phyloP scores from a whole-genome alignment of 2,797 vertebrate genomes.

The Acanthiza pusilla region DNA sequence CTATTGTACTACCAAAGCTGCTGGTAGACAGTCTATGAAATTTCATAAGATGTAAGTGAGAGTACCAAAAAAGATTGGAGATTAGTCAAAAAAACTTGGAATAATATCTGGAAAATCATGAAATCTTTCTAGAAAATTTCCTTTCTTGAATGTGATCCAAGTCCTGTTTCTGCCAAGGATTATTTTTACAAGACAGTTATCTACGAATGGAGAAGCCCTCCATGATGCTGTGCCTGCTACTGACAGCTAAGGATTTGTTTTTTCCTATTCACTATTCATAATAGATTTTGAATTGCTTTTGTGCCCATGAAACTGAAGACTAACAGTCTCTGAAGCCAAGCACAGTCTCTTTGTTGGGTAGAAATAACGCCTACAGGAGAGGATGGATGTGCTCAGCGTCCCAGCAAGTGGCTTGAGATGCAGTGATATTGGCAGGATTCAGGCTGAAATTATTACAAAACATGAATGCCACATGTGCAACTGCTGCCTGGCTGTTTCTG shows the following conservation, averaged over 20 bases:
- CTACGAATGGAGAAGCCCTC: neutral
- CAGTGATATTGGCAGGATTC: slow-evolving; percentile 61
- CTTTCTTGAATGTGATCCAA: neutral
- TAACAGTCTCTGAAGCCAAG: slow-evolving; percentile 53
- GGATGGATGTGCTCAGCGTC: slow-evolving; percentile 55
- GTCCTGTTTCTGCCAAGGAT: neutral
- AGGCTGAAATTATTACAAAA: slow-evolving; percentile 62
- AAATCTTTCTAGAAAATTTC: slow-evolving; percentile 3
- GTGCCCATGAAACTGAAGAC: slow-evolving; percentile 53
- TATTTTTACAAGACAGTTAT: slow-evolving; percentile 19
- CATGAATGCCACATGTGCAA: slow-evolving; percentile 61
- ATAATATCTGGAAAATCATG: neutral
- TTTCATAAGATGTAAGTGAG: neutral
- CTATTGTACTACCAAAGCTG: neutral
- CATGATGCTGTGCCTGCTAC: slow-evolving; percentile 21
- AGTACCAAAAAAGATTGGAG: neutral
- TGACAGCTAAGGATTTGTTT: slow-evolving; percentile 15
- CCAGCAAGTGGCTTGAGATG: slow-evolving; percentile 58
- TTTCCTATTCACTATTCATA: slow-evolving; percentile 53
- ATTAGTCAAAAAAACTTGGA: neutral
- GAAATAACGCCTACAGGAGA: slow-evolving; percentile 64
- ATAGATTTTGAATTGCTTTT: slow-evolving; percentile 47
- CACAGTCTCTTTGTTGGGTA: slow-evolving; percentile 54
- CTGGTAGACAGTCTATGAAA: neutral
- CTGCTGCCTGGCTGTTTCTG: slow-evolving; percentile 47